Evolutionary conservation across 1,140 invertebrate species (phyloP).

Genomic region (Sitophilus oryzae): DNA sequence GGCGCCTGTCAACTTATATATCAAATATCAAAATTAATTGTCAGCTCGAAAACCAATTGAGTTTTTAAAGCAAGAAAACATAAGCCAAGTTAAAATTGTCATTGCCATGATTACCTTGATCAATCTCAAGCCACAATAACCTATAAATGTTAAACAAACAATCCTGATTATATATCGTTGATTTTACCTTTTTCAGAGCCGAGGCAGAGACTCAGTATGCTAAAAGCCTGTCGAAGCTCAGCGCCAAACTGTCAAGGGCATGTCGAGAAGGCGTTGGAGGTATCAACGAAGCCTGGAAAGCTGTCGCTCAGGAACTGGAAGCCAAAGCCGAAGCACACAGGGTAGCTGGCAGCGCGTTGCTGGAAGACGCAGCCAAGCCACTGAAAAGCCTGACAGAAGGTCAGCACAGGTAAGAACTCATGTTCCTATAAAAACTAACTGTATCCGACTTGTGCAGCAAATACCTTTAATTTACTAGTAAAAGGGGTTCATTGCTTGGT

Average conservation of each 20-base stretch:
- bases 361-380: conserved; percentile 86
- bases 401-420: conserved; percentile 53
- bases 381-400: conserved; percentile 64
- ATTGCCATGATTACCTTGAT: too few relatives aligned
- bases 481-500: too few relatives aligned
- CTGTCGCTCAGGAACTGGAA: conserved; percentile 85
- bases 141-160: too few relatives aligned
- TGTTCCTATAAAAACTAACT: conserved; percentile 54
- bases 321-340: conserved; percentile 81
- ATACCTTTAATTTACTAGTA: too few relatives aligned
- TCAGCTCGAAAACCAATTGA: too few relatives aligned
- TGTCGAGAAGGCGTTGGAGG: conserved; percentile 73
- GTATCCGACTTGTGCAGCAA: too few relatives aligned
- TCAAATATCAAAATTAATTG: too few relatives aligned
- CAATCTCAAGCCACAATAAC: too few relatives aligned
- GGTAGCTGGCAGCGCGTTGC: conserved; percentile 58
- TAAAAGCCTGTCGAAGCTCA: conserved; percentile 81
- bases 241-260: conserved; percentile 76
- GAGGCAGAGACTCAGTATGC: conserved; percentile 86
- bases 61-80: too few relatives aligned
- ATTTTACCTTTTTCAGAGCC: conserved; percentile 72
- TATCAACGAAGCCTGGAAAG: conserved; percentile 82
- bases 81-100: too few relatives aligned
- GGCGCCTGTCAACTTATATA: too few relatives aligned
- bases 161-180: too few relatives aligned